Conservation (phyloP, 30 jellyfish, hydroid and myxozoan species). For the Turritopsis rubra region DNA sequence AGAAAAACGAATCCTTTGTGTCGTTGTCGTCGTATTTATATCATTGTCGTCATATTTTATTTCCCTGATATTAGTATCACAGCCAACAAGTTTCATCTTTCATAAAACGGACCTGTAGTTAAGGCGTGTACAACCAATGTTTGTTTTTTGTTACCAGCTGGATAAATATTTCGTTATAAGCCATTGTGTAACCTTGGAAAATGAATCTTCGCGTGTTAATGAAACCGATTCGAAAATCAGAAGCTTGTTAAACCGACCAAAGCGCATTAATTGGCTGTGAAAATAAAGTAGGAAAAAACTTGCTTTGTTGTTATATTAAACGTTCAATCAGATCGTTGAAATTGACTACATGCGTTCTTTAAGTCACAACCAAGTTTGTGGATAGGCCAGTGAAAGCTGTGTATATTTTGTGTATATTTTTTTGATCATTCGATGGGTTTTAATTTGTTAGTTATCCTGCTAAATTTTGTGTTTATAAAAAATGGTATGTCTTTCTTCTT, state of each 20-base stretch:
- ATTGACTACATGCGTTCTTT: no score
- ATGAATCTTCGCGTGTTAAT: background rate
- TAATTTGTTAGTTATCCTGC: background rate
- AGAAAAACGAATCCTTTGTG: no score
- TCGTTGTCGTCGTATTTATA: no score
- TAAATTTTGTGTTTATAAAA: background rate
- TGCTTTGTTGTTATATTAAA: background rate
- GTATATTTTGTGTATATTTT: background rate
- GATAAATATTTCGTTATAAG: background rate
- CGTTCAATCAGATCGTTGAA: background rate
- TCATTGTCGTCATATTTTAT: no score
- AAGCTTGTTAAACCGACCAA: background rate
- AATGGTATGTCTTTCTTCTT: background rate
- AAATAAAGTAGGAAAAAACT: background rate
- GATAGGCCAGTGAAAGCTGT: background rate
- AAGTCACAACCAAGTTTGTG: no score
- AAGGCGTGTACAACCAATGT: background rate
- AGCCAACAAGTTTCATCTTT: no score
- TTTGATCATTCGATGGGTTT: background rate
- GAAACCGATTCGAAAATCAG: background rate
- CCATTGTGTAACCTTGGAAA: background rate
- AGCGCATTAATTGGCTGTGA: background rate
- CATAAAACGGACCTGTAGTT: no score
- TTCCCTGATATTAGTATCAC: no score
- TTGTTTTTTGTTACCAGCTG: background rate